Percentiles rank a stretch among this genome's conserved stretches.
Evolutionary conservation across 2,797 vertebrate genomes (phyloP).

Genomic region (Morus bassanus): DNA sequence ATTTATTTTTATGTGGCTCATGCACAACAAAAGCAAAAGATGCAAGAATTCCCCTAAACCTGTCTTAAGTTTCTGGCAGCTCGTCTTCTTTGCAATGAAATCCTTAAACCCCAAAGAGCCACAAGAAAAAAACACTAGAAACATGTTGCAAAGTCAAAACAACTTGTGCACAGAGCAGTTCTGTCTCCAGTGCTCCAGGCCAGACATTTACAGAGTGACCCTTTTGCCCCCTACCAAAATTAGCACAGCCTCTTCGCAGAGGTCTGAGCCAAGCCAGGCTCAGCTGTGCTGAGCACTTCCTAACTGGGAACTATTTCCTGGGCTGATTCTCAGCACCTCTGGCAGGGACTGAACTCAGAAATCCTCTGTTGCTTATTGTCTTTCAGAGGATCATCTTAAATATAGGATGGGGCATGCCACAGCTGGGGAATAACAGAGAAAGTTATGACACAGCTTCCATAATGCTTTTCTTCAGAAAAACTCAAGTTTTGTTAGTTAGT

Average conservation of each 20-base stretch:
- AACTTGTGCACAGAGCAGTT: neutral
- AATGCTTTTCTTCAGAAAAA: neutral
- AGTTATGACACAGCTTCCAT: neutral
- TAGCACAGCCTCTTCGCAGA: slow-evolving; percentile 1
- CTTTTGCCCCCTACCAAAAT: slow-evolving; percentile 48
- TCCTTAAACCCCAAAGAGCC: slow-evolving; percentile 6
- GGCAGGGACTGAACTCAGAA: neutral
- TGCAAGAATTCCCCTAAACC: neutral
- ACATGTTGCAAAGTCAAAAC: slow-evolving; percentile 19
- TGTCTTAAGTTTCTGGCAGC: neutral
- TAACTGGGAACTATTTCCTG: slow-evolving; percentile 34
- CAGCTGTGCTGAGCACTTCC: slow-evolving; percentile 37
- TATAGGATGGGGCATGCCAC: neutral
- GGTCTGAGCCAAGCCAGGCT: slow-evolving; percentile 28
- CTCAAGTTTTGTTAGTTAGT: neutral
- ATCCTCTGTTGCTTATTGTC: neutral
- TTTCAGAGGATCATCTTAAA: neutral
- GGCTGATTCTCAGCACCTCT: slow-evolving; percentile 40
- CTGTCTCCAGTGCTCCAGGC: slow-evolving; percentile 14
- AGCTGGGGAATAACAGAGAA: neutral
- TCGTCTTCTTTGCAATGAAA: neutral
- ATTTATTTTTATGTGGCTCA: neutral
- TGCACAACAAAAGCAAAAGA: neutral
- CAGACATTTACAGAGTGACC: slow-evolving; percentile 34
- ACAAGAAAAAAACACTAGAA: neutral